Conservation (phyloP, 1,140 invertebrate species). For the Lasioglossum albipes region DNA sequence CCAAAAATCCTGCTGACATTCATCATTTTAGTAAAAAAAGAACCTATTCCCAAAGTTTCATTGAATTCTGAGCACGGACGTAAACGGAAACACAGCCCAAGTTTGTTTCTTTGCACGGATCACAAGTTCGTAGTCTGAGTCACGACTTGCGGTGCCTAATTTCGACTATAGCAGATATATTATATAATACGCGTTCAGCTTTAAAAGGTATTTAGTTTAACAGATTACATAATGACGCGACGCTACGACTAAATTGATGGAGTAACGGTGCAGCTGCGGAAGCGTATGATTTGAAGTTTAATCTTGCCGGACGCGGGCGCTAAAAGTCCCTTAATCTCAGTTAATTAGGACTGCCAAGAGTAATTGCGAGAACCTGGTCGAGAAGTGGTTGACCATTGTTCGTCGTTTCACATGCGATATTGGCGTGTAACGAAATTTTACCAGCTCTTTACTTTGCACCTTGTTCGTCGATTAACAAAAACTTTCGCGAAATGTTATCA, state of each 20-base stretch:
- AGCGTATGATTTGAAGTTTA: slow-evolving; percentile 32
- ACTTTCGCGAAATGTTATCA: not conserved
- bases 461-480: not conserved
- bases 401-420: slow-evolving; percentile 34
- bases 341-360: slow-evolving; percentile 48
- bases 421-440: slow-evolving; percentile 46
- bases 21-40: too few species aligned
- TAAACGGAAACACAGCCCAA: too few species aligned
- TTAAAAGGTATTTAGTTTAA: not conserved
- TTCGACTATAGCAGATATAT: too few species aligned
- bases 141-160: too few species aligned
- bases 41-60: too few species aligned
- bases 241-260: slow-evolving; percentile 22
- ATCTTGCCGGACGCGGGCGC: slow-evolving; percentile 8
- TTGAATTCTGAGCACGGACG: too few species aligned
- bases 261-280: slow-evolving; percentile 16
- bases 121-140: too few species aligned
- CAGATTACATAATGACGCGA: slow-evolving; percentile 12
- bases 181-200: too few species aligned
- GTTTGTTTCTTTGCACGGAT: too few species aligned
- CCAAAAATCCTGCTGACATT: too few species aligned
- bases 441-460: not conserved
- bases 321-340: slow-evolving; percentile 44
- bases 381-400: slow-evolving; percentile 47
- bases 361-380: slow-evolving; percentile 38